Conservation (phyloP, 2,888 invertebrate species). For the Dryobotodes eremita region DNA sequence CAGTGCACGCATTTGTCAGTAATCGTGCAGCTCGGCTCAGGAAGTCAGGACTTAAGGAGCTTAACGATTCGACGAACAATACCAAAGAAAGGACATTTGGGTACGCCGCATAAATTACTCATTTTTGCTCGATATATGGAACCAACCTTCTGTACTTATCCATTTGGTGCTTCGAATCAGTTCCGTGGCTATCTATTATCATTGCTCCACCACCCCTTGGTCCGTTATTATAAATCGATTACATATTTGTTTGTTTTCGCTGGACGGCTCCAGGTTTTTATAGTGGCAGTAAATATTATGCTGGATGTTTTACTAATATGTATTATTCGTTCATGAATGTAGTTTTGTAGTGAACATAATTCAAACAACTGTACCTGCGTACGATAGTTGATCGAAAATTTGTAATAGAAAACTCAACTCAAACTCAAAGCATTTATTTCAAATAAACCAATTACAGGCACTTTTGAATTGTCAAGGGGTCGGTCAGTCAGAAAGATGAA, state of each 20-base stretch:
- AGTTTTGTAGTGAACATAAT: not conserved
- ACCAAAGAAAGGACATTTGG: no score
- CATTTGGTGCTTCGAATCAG: constrained; percentile 35
- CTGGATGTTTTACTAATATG: constrained; percentile 5
- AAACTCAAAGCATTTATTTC: no score
- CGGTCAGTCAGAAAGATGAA: no score
- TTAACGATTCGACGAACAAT: no score
- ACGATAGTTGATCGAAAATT: not conserved
- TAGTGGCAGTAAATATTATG: constrained; percentile 7
- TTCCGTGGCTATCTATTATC: constrained; percentile 56
- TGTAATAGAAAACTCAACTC: not conserved
- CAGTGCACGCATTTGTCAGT: no score
- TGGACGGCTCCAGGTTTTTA: constrained; percentile 16
- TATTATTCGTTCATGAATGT: not conserved
- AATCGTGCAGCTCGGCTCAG: no score
- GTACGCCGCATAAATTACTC: no score
- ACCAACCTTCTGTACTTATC: not conserved
- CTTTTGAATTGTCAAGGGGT: no score
- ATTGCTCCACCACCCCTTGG: constrained; percentile 34
- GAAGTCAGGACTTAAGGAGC: no score
- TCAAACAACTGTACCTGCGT: not conserved
- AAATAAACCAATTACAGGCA: no score
- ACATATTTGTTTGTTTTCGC: constrained; percentile 62
- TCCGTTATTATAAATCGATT: constrained; percentile 70
- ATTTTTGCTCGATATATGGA: not conserved